Evolutionary conservation across 2,113 vertebrate species (phyloP).

Genomic region (Catharus bicknelli): DNA sequence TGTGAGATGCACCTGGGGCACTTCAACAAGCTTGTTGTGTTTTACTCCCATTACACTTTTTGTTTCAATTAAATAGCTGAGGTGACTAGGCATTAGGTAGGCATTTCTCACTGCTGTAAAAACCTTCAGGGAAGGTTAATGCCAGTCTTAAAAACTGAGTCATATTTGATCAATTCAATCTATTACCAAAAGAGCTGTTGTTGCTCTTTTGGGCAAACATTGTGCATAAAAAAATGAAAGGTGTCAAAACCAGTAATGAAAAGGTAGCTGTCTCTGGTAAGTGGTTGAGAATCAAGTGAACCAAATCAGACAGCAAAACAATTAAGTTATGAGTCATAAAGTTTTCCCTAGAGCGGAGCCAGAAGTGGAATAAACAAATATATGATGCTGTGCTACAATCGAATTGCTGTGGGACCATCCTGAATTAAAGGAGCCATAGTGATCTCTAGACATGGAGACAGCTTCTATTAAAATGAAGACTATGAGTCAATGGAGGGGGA

Average conservation of each 20-base stretch:
- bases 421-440: background rate
- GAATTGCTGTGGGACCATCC: rapidly evolving
- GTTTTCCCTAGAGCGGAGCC: background rate
- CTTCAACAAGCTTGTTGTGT: background rate
- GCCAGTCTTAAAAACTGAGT: background rate
- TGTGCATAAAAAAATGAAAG: constrained; percentile 13
- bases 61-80: background rate
- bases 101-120: background rate
- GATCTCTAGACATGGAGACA: background rate
- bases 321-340: constrained; percentile 10
- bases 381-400: background rate
- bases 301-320: background rate
- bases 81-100: background rate
- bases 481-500: background rate
- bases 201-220: background rate
- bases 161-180: background rate
- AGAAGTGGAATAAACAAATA: background rate
- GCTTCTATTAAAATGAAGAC: background rate
- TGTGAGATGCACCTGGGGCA: background rate
- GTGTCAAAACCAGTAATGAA: constrained; percentile 3
- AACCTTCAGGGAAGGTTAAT: background rate
- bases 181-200: background rate
- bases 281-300: background rate
- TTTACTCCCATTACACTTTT: background rate
- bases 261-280: background rate